A percentile compares a stretch with the other conserved stretches of the same genome.
Evolutionary conservation across 1,140 invertebrate genomes (phyloP).

Genomic region (Plodia interpunctella): DNA sequence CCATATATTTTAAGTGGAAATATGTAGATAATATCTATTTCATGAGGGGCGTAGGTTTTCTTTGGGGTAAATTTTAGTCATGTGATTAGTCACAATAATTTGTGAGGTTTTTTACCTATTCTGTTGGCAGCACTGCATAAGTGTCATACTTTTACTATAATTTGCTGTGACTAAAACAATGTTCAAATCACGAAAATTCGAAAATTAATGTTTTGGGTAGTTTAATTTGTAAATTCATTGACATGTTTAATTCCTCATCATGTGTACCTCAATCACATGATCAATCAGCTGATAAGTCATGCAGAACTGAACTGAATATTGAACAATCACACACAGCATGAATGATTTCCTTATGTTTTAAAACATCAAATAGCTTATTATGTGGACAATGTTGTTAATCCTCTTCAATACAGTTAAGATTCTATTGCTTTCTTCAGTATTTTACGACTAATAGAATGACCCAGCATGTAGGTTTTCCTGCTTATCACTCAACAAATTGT

Average conservation of each 20-base stretch:
- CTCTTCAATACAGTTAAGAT: too few species aligned
- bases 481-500: too few species aligned
- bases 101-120: background rate
- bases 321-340: background rate
- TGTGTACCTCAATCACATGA: slow-evolving; percentile 43
- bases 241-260: background rate
- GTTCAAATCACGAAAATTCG: too few species aligned
- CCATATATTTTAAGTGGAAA: background rate
- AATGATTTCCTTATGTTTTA: background rate
- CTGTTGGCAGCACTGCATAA: slow-evolving; percentile 14
- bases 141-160: background rate
- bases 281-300: slow-evolving; percentile 31
- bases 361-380: too few species aligned
- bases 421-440: too few species aligned
- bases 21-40: background rate
- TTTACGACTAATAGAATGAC: too few species aligned
- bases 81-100: slow-evolving; percentile 18
- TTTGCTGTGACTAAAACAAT: too few species aligned
- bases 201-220: slow-evolving; percentile 4
- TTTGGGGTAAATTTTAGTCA: background rate
- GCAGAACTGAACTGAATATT: slow-evolving; percentile 16
- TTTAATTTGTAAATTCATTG: too few species aligned
- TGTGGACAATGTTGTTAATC: too few species aligned
- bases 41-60: background rate
- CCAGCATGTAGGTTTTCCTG: too few species aligned